Percentiles rank a stretch among this genome's conserved stretches.
These are phyloP conservation scores for Sarcophaga peregrina DNA, from an alignment of 1,140 invertebrate genomes.

Conservation along the genomic window DNA sequence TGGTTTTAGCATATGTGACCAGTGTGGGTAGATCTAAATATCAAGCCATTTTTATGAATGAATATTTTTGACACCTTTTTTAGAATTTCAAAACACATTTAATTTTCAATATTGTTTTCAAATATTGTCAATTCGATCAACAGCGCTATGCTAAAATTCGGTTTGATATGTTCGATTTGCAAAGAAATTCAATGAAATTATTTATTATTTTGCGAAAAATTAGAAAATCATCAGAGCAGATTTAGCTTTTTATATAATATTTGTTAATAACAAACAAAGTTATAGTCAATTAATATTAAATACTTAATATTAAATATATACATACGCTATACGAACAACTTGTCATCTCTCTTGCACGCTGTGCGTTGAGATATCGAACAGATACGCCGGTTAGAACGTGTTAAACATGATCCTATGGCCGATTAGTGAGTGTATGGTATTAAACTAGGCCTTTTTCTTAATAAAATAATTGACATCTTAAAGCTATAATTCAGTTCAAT, in stretches of 20 bases:
- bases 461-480: no score
- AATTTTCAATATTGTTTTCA: not conserved
- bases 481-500: no score
- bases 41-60: slow-evolving; percentile 19
- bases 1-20: not conserved
- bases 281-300: no score
- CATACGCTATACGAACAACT: no score
- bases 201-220: not conserved
- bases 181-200: not conserved
- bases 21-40: not conserved
- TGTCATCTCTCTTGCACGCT: no score
- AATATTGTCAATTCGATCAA: not conserved
- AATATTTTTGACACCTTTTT: slow-evolving; percentile 31
- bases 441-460: no score
- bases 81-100: slow-evolving; percentile 1
- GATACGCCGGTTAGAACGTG: no score
- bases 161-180: not conserved
- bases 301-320: no score
- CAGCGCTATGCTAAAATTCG: slow-evolving; percentile 1
- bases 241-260: not conserved
- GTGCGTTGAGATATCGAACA: no score
- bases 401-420: no score
- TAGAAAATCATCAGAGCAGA: not conserved
- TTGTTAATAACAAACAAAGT: no score
- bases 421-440: no score